Evolutionary conservation across 2,888 invertebrate genomes (phyloP).

Genomic region (Melanargia galathea): DNA sequence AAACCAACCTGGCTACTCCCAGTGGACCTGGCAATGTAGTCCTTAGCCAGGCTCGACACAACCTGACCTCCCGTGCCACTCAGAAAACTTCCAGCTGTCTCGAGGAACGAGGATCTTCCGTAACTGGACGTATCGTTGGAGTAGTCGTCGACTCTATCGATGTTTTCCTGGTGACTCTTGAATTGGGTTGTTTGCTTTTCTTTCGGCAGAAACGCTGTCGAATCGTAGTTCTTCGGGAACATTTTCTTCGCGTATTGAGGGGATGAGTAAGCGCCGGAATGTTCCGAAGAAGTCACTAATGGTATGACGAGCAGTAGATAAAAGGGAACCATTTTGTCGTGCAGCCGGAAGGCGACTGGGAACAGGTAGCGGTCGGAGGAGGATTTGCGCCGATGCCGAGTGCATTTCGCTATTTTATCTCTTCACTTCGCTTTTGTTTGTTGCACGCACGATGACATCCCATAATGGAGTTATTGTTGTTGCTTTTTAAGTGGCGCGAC

Average conservation of each 20-base stretch:
- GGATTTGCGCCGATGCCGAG: conserved; percentile 54
- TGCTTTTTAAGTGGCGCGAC: conserved; percentile 54
- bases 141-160: conserved; percentile 59
- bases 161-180: conserved; percentile 46
- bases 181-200: conserved; percentile 61
- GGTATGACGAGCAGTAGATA: conserved; percentile 51
- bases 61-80: conserved; percentile 78
- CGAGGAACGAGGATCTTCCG: conserved; percentile 65
- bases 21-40: conserved; percentile 85
- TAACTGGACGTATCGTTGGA: conserved; percentile 58
- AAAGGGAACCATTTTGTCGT: conserved; percentile 61
- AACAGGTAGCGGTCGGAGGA: conserved; percentile 62
- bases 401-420: conserved; percentile 72
- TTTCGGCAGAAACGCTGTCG: conserved; percentile 62
- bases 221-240: conserved; percentile 65
- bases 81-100: conserved; percentile 69
- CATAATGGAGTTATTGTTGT: conserved; percentile 75
- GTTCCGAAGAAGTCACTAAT: conserved; percentile 55
- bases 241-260: conserved; percentile 79
- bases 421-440: conserved; percentile 75
- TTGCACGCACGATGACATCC: conserved; percentile 78
- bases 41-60: conserved; percentile 84
- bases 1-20: conserved; percentile 87
- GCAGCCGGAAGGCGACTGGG: conserved; percentile 46
- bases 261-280: conserved; percentile 78